Evolutionary conservation across 1,140 invertebrate species (phyloP), one percentile per base, ranked within the genome.

Genomic region (Platorchestia sp.): DNA sequence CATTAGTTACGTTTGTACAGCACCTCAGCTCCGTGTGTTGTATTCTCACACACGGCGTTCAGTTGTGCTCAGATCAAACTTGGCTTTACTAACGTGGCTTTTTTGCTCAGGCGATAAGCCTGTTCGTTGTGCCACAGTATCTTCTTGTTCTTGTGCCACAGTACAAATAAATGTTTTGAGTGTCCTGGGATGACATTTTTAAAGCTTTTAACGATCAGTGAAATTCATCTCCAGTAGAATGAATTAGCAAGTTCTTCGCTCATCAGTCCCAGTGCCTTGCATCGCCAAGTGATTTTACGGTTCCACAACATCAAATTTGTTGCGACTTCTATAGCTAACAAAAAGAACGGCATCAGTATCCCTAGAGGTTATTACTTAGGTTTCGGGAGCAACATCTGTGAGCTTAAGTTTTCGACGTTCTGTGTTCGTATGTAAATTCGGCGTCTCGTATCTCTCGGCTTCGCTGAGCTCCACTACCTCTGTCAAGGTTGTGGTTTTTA

Each of bases 401-500:
- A 14, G 36, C 53, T 16, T 75, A 16, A 75, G 53, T 14, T 75
- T 75, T 75, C 53, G 36, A 75, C 14, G n/a, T n/a, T n/a, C 36
- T 75, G 53, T 75, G 14, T 75, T 75, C 53, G 36, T 75, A 36
- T 75, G 53, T 75, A 14, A 75, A 75, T 36, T 75, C 59, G 59
- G 59, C 36, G 59, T 75, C 27, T 75, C 27, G 7, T 36, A 75
- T 75, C 59, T 22, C 59, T 27, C 47, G 27, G 87, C n/a, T 42
- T 42, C 0, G 41, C 43, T 89, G 87, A 43, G 86, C 45, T 95
- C 95, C 16, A 95, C 89, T n/a, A 36, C 6, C 59, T 41, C 47
- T 96, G 45, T 95, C 95, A 96, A 95, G 96, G 44, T 43, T 90
- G 75, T 1, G 93, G 95, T 95, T 96, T 95, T 93, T 27, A 45